These are phyloP conservation scores for Toxotes jaculatrix DNA, from an alignment of 2,113 vertebrate genomes.

Conservation along the genomic window DNA sequence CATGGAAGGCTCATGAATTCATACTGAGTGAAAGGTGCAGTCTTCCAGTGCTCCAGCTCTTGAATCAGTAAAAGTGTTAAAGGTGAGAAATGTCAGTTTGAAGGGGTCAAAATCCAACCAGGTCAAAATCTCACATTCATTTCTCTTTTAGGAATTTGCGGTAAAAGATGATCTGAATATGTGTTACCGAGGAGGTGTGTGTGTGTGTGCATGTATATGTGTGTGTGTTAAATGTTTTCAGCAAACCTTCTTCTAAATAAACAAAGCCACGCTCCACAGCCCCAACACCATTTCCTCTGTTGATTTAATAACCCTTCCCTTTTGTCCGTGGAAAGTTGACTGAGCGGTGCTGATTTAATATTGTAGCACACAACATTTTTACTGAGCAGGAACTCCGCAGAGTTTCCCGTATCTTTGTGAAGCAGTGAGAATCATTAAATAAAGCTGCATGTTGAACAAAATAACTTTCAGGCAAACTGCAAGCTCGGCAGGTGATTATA, in stretches of 20 bases:
- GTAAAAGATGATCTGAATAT: neutral
- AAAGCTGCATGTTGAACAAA: slow-evolving; percentile 47
- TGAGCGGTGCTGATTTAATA: slow-evolving; percentile 43
- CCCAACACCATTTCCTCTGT: slow-evolving; percentile 25
- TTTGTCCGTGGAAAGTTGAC: slow-evolving; percentile 36
- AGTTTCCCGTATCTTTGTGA: slow-evolving; percentile 23
- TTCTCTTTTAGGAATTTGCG: neutral
- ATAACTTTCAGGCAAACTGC: slow-evolving; percentile 53
- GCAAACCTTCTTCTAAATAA: slow-evolving; percentile 36
- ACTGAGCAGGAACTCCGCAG: neutral
- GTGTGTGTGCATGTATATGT: neutral
- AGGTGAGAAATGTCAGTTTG: slow-evolving; percentile 4
- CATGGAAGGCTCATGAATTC: neutral
- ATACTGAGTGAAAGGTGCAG: neutral
- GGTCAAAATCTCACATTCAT: no score
- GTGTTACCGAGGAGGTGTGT: neutral
- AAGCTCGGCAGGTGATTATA: slow-evolving; percentile 50
- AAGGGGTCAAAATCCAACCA: slow-evolving; percentile 5
- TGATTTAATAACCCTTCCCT: slow-evolving; percentile 56
- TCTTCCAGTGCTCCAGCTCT: slow-evolving; percentile 6
- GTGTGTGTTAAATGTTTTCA: neutral
- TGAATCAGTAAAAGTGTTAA: neutral
- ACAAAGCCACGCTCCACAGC: slow-evolving; percentile 42
- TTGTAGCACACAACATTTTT: slow-evolving; percentile 25
- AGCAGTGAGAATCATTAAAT: slow-evolving; percentile 31